Percentiles rank a stretch among this genome's conserved stretches.
Conservation (phyloP, 2,888 invertebrate species). For the Chrysolina americana region DNA sequence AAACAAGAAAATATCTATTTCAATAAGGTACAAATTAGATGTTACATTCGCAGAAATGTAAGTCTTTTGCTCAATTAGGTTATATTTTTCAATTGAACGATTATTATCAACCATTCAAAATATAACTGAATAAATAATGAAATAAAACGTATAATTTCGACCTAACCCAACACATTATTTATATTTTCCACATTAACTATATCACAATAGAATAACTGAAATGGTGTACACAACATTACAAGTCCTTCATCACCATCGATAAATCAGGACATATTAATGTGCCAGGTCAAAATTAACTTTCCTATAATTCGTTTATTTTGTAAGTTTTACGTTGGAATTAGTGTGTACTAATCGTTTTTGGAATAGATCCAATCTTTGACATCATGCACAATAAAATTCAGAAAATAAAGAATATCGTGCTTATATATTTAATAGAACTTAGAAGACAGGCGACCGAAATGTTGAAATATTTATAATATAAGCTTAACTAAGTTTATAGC, state of each 20-base stretch:
- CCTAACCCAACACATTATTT: too few species aligned
- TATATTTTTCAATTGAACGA: too few species aligned
- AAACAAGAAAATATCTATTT: too few species aligned
- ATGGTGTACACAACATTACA: background rate
- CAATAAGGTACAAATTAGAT: too few species aligned
- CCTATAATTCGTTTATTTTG: background rate
- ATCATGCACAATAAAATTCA: background rate
- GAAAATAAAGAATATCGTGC: background rate
- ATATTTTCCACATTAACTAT: too few species aligned
- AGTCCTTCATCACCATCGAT: background rate
- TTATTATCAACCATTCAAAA: too few species aligned
- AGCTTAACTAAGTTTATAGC: too few species aligned
- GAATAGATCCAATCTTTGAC: conserved; percentile 4
- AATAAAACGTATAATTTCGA: too few species aligned
- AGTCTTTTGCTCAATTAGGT: too few species aligned
- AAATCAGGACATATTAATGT: background rate
- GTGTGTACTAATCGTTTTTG: conserved; percentile 2
- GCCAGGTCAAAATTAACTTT: conserved; percentile 1
- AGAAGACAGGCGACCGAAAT: background rate
- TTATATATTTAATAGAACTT: background rate
- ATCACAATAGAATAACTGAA: background rate
- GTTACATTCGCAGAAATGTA: too few species aligned
- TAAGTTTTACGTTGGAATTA: background rate
- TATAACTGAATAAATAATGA: too few species aligned
- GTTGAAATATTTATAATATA: too few species aligned